Percentiles rank a stretch among this genome's conserved stretches.
phyloP scores from a whole-genome alignment of 2,888 invertebrate species.

The Nycteola revayana region DNA sequence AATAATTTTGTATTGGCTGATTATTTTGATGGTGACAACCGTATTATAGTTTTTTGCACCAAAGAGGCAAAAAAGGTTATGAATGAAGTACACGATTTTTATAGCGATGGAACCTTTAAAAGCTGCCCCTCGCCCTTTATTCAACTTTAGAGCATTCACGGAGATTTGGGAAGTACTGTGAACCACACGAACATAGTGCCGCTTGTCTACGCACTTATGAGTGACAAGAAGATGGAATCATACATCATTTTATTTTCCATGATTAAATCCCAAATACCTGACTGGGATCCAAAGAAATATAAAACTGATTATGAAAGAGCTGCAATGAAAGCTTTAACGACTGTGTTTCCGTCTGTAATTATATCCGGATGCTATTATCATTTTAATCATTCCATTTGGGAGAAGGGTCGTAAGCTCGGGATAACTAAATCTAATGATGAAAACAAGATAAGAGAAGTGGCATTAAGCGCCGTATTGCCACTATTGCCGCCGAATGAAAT shows the following conservation, averaged over 20 bases:
- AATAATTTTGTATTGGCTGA: slow-evolving; percentile 7
- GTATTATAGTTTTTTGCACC: slow-evolving; percentile 7
- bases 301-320: slow-evolving; percentile 9
- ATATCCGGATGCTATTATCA: slow-evolving; percentile 12
- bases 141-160: slow-evolving; percentile 8
- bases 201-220: slow-evolving; percentile 10
- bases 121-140: slow-evolving; percentile 8
- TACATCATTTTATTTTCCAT: slow-evolving; percentile 6
- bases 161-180: slow-evolving; percentile 8
- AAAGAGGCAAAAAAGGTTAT: slow-evolving; percentile 5
- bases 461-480: slow-evolving; percentile 10
- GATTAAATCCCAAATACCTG: slow-evolving; percentile 5
- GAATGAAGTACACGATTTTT: slow-evolving; percentile 1
- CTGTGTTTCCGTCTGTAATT: slow-evolving; percentile 1
- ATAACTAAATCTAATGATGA: slow-evolving; percentile 4
- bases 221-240: slow-evolving; percentile 4
- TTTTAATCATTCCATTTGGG: slow-evolving; percentile 8
- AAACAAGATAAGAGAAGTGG: slow-evolving; percentile 7
- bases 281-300: slow-evolving; percentile 7
- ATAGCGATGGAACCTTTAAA: slow-evolving; percentile 7
- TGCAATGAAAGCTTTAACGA: slow-evolving; percentile 7
- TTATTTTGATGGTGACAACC: slow-evolving; percentile 3
- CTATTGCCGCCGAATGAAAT: slow-evolving; percentile 8
- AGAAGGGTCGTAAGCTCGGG: slow-evolving; percentile 4
- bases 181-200: slow-evolving; percentile 7